Conservation (phyloP, 2,888 invertebrate species). For the Hyppa rectilinea region DNA sequence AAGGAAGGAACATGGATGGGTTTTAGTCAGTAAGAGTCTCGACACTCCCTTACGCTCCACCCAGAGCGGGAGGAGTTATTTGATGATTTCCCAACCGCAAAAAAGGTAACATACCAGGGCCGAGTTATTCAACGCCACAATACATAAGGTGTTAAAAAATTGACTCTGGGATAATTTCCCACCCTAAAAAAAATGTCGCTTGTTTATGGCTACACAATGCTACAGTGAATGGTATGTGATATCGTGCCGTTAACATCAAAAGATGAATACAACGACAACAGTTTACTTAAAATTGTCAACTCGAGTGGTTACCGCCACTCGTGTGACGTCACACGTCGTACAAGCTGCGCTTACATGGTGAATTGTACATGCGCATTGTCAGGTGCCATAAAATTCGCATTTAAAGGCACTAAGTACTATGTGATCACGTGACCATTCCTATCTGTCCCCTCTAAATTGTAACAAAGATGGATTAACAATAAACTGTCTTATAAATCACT, state of each 20-base stretch:
- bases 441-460: constrained; percentile 17
- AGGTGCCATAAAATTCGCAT: background rate
- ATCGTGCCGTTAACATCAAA: background rate
- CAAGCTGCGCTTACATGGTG: background rate
- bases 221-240: no score
- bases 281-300: background rate
- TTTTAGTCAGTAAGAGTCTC: no score
- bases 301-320: background rate
- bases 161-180: no score
- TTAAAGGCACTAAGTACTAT: background rate
- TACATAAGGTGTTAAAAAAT: no score
- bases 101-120: no score
- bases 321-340: no score
- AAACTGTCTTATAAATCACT: constrained; percentile 30
- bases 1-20: no score
- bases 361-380: background rate
- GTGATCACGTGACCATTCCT: background rate
- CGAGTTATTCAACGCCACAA: no score
- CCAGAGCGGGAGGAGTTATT: no score
- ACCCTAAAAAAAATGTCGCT: no score
- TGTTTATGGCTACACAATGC: background rate
- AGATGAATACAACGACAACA: background rate
- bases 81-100: no score
- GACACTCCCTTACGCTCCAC: no score
- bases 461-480: constrained; percentile 30